These are phyloP conservation scores for Montipora capitata DNA, from an alignment of 92 coral and sea anemone species.

Conservation along the genomic window DNA sequence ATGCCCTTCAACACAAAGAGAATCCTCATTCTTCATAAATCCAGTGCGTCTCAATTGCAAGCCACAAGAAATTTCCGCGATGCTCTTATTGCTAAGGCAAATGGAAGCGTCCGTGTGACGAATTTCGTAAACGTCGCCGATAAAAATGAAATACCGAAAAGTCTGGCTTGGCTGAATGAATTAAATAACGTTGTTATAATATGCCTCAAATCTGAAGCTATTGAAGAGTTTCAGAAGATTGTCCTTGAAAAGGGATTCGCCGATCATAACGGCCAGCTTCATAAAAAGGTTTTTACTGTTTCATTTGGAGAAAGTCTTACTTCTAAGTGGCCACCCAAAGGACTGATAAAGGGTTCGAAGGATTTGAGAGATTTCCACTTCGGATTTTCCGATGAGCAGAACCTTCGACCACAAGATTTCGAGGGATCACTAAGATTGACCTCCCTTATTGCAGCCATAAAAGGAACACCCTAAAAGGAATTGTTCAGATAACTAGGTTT, in stretches of 20 bases:
- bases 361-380: constrained; percentile 67
- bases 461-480: constrained; percentile 44
- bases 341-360: constrained; percentile 39
- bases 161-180: constrained; percentile 80
- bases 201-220: constrained; percentile 80
- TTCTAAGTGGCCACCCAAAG: constrained; percentile 86
- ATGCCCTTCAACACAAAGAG: constrained; percentile 46
- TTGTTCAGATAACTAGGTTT: background rate
- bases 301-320: constrained; percentile 85
- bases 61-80: constrained; percentile 86
- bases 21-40: constrained; percentile 83
- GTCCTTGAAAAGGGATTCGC: constrained; percentile 75
- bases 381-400: constrained; percentile 37
- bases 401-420: constrained; percentile 33
- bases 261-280: constrained; percentile 75
- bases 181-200: constrained; percentile 83
- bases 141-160: constrained; percentile 40
- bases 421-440: constrained; percentile 72
- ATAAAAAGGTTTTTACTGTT: constrained; percentile 84
- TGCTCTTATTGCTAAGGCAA: constrained; percentile 74
- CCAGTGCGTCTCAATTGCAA: constrained; percentile 52
- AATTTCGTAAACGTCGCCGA: constrained; percentile 81
- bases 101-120: constrained; percentile 71
- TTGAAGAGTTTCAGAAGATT: constrained; percentile 61
- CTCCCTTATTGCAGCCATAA: constrained; percentile 81